Evolutionary conservation across 2,113 vertebrate species (phyloP), one percentile per base, ranked within the genome.

Genomic region (Panthera leo): DNA sequence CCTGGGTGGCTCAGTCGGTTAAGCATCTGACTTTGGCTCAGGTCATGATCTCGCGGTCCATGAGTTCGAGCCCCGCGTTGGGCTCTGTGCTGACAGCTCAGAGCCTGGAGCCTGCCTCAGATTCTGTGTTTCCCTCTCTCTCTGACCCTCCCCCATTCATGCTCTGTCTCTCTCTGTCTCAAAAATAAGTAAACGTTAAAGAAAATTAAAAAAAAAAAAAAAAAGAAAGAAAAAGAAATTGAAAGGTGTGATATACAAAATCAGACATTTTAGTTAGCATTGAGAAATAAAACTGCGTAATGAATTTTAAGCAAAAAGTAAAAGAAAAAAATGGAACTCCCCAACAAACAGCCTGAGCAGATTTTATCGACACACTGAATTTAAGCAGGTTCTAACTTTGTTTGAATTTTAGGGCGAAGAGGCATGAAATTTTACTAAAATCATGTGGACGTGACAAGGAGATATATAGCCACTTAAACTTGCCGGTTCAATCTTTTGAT

Each of bases 281-380:
- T 91, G 39, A 95, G 58, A 75, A 94, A 88, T 84, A 84, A 85
- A 53, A 31, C 36, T 91, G 29, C n/a, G 70, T 39, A 71, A 90
- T 85, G 27, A 71, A 95, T 86, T 94, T 97, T 93, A 83, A 87
- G 53, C 86, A 6, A 80, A 78, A 7, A 34, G 7, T 68, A 25
- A 65, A 58, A 92, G 73, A 84, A 75, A 63, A 65, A 19, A 18
- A 23, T 68, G 7, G n/a, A 95, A 93, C 2, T 36, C 34, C 45
- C 83, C 34, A 86, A 78, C 84, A 87, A 75, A 80, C 25, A 96
- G 13, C 45, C 36, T 71, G 42, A 45, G n/a, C 9, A 48, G 25
- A 39, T 36, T 85, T 89, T 71, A 63, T 23, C 15, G 89, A 89
- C 27, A 93, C 71, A 89, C 1, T 70, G 39, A 94, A 55, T 85